Conservation (phyloP, 2,888 invertebrate species). For the Pollenia griseotomentosa region DNA sequence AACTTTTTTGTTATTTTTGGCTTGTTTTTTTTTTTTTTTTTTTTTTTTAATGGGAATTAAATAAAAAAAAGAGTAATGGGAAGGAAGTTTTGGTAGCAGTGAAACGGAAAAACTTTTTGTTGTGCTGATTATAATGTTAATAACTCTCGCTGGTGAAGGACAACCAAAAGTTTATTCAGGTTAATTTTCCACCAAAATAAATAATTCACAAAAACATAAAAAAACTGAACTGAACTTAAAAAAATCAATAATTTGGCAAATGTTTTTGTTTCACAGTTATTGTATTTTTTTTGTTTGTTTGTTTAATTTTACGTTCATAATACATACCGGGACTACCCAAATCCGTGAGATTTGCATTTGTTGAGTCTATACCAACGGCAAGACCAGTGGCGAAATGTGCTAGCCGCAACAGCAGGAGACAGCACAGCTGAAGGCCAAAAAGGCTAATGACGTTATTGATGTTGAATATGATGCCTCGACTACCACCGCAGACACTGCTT, state of each 20-base stretch:
- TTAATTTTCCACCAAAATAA: slow-evolving; percentile 57
- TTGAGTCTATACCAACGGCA: slow-evolving; percentile 74
- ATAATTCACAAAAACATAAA: slow-evolving; percentile 9
- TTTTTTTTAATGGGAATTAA: background rate
- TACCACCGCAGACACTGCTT: background rate
- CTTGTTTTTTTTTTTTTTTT: background rate
- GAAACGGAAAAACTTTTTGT: slow-evolving; percentile 41
- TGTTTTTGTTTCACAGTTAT: slow-evolving; percentile 5
- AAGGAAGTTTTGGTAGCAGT: slow-evolving; percentile 49
- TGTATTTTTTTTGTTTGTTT: background rate
- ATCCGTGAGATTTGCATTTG: slow-evolving; percentile 76
- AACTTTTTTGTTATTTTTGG: background rate
- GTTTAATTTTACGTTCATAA: slow-evolving; percentile 2
- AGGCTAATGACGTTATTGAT: slow-evolving; percentile 70
- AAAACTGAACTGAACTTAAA: slow-evolving; percentile 23
- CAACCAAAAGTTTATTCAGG: slow-evolving; percentile 58
- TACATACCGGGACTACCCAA: slow-evolving; percentile 77
- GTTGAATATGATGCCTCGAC: slow-evolving; percentile 37
- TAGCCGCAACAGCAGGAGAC: slow-evolving; percentile 77
- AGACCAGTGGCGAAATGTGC: slow-evolving; percentile 73
- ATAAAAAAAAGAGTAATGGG: slow-evolving; percentile 43
- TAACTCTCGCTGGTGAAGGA: slow-evolving; percentile 30
- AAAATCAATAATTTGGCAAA: slow-evolving; percentile 59
- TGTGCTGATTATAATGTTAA: slow-evolving; percentile 53
- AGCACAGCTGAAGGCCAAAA: slow-evolving; percentile 74